phyloP scores from a whole-genome alignment of 2,797 vertebrate species.

The Threskiornis aethiopicus region DNA sequence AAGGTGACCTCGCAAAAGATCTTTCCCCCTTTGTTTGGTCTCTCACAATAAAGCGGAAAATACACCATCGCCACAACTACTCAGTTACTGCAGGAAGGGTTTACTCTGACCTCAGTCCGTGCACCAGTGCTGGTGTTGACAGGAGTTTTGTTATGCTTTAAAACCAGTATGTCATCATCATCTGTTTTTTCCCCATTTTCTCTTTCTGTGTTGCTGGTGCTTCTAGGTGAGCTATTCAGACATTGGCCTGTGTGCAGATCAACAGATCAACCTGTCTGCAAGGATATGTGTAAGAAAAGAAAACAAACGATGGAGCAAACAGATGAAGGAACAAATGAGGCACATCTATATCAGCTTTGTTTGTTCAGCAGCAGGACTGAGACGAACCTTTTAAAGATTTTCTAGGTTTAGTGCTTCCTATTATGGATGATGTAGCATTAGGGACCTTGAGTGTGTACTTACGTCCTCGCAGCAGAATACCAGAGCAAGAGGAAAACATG shows the following conservation, averaged over 20 bases:
- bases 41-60: neutral
- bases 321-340: neutral
- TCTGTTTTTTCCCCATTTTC: neutral
- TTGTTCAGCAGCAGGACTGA: neutral
- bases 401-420: conserved; percentile 1
- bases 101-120: neutral
- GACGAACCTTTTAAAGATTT: neutral
- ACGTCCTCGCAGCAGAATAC: neutral
- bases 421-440: neutral
- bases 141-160: neutral
- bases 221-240: neutral
- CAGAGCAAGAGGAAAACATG: neutral
- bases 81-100: neutral
- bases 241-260: neutral
- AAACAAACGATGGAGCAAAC: neutral
- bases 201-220: neutral
- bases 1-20: neutral
- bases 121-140: neutral
- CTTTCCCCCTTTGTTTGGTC: neutral
- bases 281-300: neutral
- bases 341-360: neutral
- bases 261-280: neutral
- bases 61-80: neutral
- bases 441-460: neutral
- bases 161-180: neutral